These are phyloP conservation scores for Torymus texanus DNA, from an alignment of 2,888 invertebrate genomes.

Conservation along the genomic window DNA sequence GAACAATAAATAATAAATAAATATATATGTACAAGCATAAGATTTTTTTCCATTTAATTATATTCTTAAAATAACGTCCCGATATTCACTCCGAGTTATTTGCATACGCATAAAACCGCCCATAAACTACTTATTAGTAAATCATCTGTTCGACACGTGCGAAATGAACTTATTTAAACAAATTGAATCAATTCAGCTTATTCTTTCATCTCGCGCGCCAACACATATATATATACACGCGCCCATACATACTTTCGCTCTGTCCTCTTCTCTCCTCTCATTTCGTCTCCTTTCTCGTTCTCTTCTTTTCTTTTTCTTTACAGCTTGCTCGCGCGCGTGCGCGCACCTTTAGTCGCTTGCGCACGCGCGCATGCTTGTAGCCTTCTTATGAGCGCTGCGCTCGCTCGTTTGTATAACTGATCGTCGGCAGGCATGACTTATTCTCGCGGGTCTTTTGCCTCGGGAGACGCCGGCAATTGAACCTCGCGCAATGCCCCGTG, in stretches of 20 bases:
- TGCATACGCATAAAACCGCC: too few relatives aligned
- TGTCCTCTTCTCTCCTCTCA: constrained; percentile 14
- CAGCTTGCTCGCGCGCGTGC: neutral
- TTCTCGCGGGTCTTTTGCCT: constrained; percentile 49
- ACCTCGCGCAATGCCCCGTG: constrained; percentile 20
- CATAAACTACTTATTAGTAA: too few relatives aligned
- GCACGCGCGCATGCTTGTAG: constrained; percentile 3
- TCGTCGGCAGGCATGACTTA: constrained; percentile 53
- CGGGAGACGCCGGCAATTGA: constrained; percentile 49
- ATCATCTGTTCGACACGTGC: too few relatives aligned
- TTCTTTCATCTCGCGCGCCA: constrained; percentile 5
- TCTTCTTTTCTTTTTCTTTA: constrained; percentile 29
- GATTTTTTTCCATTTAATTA: too few relatives aligned
- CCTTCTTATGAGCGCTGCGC: neutral
- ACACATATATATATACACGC: too few relatives aligned
- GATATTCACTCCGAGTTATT: too few relatives aligned
- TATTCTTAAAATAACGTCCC: too few relatives aligned
- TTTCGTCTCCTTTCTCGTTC: constrained; percentile 30
- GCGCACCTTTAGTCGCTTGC: neutral
- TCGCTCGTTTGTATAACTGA: constrained; percentile 57
- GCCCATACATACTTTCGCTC: neutral
- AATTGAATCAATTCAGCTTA: too few relatives aligned
- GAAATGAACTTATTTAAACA: neutral
- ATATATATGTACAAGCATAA: too few relatives aligned
- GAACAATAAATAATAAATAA: too few relatives aligned